Percentiles rank a stretch among this genome's conserved stretches.
phyloP scores from a whole-genome alignment of 2,113 vertebrate species.

The Aplodontia rufa region DNA sequence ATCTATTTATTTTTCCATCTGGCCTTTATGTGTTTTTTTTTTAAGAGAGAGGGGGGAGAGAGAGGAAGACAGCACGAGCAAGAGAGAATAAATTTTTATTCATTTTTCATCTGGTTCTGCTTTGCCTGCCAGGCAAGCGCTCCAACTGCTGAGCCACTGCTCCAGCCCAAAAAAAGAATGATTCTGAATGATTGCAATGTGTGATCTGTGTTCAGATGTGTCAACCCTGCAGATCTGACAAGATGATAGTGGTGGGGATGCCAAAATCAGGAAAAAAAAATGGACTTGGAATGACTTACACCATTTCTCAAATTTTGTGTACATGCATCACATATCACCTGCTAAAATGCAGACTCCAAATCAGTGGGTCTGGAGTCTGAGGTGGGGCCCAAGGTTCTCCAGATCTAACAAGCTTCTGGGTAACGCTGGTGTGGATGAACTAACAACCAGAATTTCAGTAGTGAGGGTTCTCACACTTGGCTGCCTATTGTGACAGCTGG shows the following conservation, averaged over 20 bases:
- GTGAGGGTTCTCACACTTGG: background rate
- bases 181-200: background rate
- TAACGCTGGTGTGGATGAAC: background rate
- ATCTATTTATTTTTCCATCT: no score
- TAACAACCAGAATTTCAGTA: background rate
- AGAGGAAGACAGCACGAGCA: no score
- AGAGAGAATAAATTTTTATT: no score
- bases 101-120: no score
- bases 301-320: background rate
- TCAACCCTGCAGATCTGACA: background rate
- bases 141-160: no score
- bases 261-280: background rate
- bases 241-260: background rate
- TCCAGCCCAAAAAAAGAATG: no score
- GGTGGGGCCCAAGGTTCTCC: background rate
- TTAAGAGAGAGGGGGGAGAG: no score
- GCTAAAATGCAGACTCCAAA: background rate
- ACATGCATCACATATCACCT: background rate
- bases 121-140: no score
- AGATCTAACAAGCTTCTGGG: background rate
- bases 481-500: background rate
- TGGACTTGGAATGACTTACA: background rate
- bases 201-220: background rate
- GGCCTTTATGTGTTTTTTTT: no score
- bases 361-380: background rate